Conservation (phyloP, 1,140 invertebrate genomes). For the Euglossa dilemma region DNA sequence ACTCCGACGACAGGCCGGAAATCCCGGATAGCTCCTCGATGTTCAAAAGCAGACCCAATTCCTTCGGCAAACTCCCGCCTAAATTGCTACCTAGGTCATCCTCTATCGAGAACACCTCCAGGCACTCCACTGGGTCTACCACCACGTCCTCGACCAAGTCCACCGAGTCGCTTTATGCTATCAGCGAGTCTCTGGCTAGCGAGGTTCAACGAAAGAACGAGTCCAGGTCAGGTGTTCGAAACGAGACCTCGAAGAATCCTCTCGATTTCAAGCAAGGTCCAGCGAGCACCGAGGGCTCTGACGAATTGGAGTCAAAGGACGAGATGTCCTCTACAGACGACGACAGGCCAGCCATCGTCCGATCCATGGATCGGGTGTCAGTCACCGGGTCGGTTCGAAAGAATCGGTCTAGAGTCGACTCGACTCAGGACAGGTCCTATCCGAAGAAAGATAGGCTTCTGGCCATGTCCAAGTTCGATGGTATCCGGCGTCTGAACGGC, state of each 20-base stretch:
- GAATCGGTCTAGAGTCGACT: slow-evolving; percentile 65
- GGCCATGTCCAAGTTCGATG: not conserved
- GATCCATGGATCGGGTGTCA: slow-evolving; percentile 32
- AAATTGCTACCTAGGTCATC: slow-evolving; percentile 73
- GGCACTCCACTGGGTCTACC: slow-evolving; percentile 75
- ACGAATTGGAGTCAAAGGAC: slow-evolving; percentile 46
- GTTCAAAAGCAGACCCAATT: slow-evolving; percentile 59
- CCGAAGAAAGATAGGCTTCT: slow-evolving; percentile 1
- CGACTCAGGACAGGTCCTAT: slow-evolving; percentile 31
- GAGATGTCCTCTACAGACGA: slow-evolving; percentile 63
- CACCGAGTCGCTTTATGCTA: slow-evolving; percentile 75
- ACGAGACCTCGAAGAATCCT: not conserved
- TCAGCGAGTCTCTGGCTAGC: slow-evolving; percentile 67
- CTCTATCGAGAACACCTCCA: slow-evolving; percentile 74
- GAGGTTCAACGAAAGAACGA: not conserved
- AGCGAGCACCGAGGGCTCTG: slow-evolving; percentile 15
- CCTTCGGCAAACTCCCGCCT: slow-evolving; percentile 70
- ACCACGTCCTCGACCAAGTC: slow-evolving; percentile 76
- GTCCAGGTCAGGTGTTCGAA: not conserved
- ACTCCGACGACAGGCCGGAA: slow-evolving; percentile 14
- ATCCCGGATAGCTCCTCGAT: not conserved
- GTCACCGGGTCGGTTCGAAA: slow-evolving; percentile 65
- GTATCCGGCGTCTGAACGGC: not conserved
- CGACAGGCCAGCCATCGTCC: slow-evolving; percentile 37
- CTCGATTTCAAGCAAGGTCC: not conserved